Evolutionary conservation across 1,140 invertebrate species (phyloP).

Genomic region (Pteromalus puparum): DNA sequence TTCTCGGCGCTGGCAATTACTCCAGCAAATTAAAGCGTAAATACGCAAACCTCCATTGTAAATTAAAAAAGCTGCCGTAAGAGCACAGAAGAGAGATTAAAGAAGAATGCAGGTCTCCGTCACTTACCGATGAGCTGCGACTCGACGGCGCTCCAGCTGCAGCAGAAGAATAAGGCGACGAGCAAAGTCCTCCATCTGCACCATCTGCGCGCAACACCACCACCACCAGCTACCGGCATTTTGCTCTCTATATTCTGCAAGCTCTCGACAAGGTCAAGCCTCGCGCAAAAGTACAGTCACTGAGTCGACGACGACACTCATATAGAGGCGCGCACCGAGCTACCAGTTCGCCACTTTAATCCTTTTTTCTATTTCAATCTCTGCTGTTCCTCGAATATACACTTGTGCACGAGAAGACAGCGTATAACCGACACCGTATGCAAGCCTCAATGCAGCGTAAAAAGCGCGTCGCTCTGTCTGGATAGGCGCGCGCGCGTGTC

Average conservation of each 20-base stretch:
- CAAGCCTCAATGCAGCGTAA: no score
- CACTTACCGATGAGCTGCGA: constrained; percentile 65
- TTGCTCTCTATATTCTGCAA: neutral
- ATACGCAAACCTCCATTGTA: neutral
- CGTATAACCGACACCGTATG: neutral
- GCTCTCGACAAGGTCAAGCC: neutral
- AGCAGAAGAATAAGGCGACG: constrained; percentile 39
- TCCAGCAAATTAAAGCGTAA: neutral
- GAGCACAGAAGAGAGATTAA: neutral
- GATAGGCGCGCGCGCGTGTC: constrained; percentile 64
- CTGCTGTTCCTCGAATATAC: no score
- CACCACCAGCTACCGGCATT: constrained; percentile 6
- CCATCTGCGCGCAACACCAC: neutral
- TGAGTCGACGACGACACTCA: neutral
- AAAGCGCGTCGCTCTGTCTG: constrained; percentile 5
- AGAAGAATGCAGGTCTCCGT: neutral
- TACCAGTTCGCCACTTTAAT: neutral
- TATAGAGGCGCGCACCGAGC: neutral
- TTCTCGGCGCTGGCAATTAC: neutral
- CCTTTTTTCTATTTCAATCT: neutral
- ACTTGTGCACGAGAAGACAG: neutral
- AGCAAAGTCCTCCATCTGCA: constrained; percentile 38
- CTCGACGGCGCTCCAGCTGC: constrained; percentile 54
- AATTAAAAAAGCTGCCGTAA: neutral
- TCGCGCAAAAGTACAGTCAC: neutral